These are phyloP conservation scores for zebrafish (Danio rerio) DNA, from an alignment of 2,113 vertebrate genomes.

Conservation along the genomic window GRCz12tu NC_133185.1:38125001-38125500, in stretches of 20 bases:
- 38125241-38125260: background rate
- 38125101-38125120: background rate
- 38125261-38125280: conserved; percentile 55
- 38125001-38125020: too few species aligned
- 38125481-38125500: conserved; percentile 90
- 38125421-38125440: conserved; percentile 90
- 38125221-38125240: conserved; percentile 11
- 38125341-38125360: conserved; percentile 41
- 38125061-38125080: background rate
- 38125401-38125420: conserved; percentile 75
- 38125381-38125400: background rate
- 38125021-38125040: too few species aligned
- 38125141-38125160: background rate
- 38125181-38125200: conserved; percentile 10
- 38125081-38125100: background rate
- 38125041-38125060: too few species aligned
- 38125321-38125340: conserved; percentile 65
- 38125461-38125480: conserved; percentile 86
- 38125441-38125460: conserved; percentile 91
- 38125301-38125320: conserved; percentile 57
- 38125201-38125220: background rate
- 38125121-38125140: background rate
- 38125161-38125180: background rate
- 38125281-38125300: conserved; percentile 62
- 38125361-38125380: conserved; percentile 20